Percentiles rank a stretch among this genome's conserved stretches.
phyloP scores from a whole-genome alignment of 2,797 vertebrate species.

The Danionella dracula region DNA sequence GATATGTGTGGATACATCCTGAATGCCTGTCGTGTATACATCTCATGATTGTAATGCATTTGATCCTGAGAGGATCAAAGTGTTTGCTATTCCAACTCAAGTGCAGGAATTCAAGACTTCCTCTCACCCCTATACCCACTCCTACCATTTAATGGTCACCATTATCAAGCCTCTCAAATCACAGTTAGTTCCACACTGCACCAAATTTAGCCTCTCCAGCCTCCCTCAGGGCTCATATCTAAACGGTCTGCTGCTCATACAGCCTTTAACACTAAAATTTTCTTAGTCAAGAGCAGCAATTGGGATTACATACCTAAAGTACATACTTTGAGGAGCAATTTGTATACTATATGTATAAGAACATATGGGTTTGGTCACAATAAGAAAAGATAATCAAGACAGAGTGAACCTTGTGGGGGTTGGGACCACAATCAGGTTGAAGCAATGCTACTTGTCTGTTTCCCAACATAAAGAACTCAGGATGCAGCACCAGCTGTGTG shows the following conservation, averaged over 20 bases:
- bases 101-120: slow-evolving; percentile 67
- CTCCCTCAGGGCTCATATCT: slow-evolving; percentile 33
- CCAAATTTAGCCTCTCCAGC: slow-evolving; percentile 72
- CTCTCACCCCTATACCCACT: slow-evolving; percentile 50
- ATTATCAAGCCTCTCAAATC: slow-evolving; percentile 78
- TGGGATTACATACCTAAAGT: slow-evolving; percentile 25
- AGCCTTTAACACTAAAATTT: slow-evolving; percentile 20
- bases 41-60: slow-evolving; percentile 15
- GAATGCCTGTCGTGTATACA: background rate
- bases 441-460: slow-evolving; percentile 20
- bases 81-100: slow-evolving; percentile 57
- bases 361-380: background rate
- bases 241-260: slow-evolving; percentile 29
- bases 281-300: slow-evolving; percentile 30
- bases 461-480: slow-evolving; percentile 44
- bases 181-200: slow-evolving; percentile 53
- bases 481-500: slow-evolving; percentile 49
- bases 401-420: slow-evolving; percentile 11
- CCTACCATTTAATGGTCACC: slow-evolving; percentile 71
- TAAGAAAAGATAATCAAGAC: slow-evolving; percentile 20
- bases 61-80: slow-evolving; percentile 25
- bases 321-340: too few species aligned
- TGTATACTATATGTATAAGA: background rate
- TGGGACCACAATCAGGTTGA: slow-evolving; percentile 22
- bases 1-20: too few species aligned